phyloP scores from a whole-genome alignment of 2,888 invertebrate genomes.

The Nomada fabriciana region DNA sequence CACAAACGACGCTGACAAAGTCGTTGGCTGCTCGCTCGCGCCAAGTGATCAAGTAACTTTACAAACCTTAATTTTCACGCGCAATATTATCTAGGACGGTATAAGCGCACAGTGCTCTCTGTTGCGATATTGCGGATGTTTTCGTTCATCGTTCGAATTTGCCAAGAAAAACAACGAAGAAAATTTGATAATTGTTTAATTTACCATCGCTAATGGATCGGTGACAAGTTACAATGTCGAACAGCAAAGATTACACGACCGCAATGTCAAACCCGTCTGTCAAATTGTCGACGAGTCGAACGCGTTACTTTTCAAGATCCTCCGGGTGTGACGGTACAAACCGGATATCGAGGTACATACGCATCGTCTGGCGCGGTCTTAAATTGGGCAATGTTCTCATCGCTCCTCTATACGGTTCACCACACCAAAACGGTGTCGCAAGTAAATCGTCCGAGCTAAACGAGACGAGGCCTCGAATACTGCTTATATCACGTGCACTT shows the following conservation, averaged over 20 bases:
- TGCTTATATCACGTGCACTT: conserved; percentile 1
- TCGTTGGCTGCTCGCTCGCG: conserved; percentile 24
- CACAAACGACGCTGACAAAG: conserved; percentile 31
- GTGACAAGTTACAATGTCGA: background rate
- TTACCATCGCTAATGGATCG: background rate
- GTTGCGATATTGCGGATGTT: too few relatives aligned
- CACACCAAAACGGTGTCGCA: conserved; percentile 32
- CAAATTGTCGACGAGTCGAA: conserved; percentile 41
- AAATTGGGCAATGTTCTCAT: conserved; percentile 58
- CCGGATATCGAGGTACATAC: conserved; percentile 65
- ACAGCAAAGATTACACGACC: background rate
- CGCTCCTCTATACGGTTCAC: background rate
- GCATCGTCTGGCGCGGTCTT: conserved; percentile 55
- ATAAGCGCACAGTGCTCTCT: too few relatives aligned
- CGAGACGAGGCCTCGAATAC: background rate
- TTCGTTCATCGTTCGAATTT: too few relatives aligned
- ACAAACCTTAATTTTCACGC: background rate
- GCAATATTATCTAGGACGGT: background rate
- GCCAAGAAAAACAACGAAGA: too few relatives aligned
- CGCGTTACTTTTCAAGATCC: conserved; percentile 50
- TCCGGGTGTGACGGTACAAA: conserved; percentile 56
- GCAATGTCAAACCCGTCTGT: conserved; percentile 35
- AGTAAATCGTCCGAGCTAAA: conserved; percentile 10
- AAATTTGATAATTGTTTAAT: background rate
- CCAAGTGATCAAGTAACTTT: conserved; percentile 42